Evolutionary conservation across 1,140 invertebrate species (phyloP), one percentile per base, ranked within the genome.

Genomic region (Nebria ingens): DNA sequence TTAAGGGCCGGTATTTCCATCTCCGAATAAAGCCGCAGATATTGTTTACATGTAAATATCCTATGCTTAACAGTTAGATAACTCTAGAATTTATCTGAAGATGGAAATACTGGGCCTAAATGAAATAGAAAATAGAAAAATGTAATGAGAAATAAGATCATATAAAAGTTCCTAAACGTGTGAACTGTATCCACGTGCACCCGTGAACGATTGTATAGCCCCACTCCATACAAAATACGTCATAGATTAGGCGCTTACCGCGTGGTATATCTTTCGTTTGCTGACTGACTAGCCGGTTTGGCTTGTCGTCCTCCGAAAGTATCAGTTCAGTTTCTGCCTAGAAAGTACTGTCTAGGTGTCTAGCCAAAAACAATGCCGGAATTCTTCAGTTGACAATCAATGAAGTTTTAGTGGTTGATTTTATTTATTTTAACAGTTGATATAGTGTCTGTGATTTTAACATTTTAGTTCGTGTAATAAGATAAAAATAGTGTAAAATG

Each of bases 401-500:
- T 45, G 40, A 29, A 29, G n/a, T n/a, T 29, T 29, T 29, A 29
- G 25, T 29, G 25, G 13, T 6, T 29, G 15, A 45, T 45, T 17
- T 11, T 45, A 45, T 9, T 45, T 9, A 11, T 45, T 12, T 45
- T 45, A 17, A 45, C 9, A 45, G 40, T 45, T 9, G 17, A 29
- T 29, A 45, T 17, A 11, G 40, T 45, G 40, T 9, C 40, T 45
- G 40, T 45, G 40, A 45, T 17, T 45, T 34, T 12, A 45, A 45
- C 17, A 45, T 45, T 45, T 12, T 45, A 45, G 25, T 34, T 45
- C 40, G 40, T 34, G 25, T 34, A 34, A n/a, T 34, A n/a, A n/a
- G n/a, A n/a, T 6, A 17, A 45, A 11, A 45, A 45, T 45, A n/a
- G 42, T 45, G 50, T 21, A 65, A 60, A 53, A 66, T 68, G 65